Base-by-base conservation (phyloP, 2,113 vertebrate species). In the Garra rufa region DNA sequence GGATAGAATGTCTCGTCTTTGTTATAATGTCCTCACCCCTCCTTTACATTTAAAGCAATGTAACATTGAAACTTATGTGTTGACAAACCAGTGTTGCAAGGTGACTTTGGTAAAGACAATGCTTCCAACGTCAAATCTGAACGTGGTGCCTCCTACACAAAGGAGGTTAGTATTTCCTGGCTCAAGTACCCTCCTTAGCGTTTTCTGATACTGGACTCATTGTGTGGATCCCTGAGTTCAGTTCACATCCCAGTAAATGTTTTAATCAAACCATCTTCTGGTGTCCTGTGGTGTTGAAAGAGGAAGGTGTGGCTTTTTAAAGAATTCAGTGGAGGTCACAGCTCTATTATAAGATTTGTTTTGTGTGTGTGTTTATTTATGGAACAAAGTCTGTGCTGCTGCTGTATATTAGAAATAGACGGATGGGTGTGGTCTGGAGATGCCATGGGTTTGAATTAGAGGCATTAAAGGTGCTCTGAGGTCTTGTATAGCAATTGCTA, bases 81-180 rank as follows among this genome's bases (percentile, higher is more conserved):
- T 19, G 84, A 21, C 26, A 38, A 83, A 85, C 84, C 77, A 75
- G 84, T 83, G 69, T 30, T 73, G 73, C 50, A 4, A 52, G 65
- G 59, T 28, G 52, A 48, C 30, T 75, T 14, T 5, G 13, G 67
- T 14, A 70, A 43, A 61, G 81, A 38, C 69, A 67, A 76, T 57
- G 41, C 21, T 55, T 83, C 38, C 21, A 43, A 50, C 19, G 21
- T 38, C 38, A 77, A 52, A 82, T 44, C n/a, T 57, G 43, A 30
- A 48, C 0, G 0, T 69, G 9, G 38, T 69, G 34, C 30, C 30
- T 24, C 30, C 17, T n/a, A 44, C 55, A 43, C 55, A 43, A 44
- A 77, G 8, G n/a, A 15, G 13, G 15, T 9, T 61, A 44, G n/a
- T 26, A 43, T 24, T 61, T 78, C 44, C 21, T 2, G 0, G 4